phyloP scores from a whole-genome alignment of 2,113 vertebrate species.

The Lasiurus cinereus region DNA sequence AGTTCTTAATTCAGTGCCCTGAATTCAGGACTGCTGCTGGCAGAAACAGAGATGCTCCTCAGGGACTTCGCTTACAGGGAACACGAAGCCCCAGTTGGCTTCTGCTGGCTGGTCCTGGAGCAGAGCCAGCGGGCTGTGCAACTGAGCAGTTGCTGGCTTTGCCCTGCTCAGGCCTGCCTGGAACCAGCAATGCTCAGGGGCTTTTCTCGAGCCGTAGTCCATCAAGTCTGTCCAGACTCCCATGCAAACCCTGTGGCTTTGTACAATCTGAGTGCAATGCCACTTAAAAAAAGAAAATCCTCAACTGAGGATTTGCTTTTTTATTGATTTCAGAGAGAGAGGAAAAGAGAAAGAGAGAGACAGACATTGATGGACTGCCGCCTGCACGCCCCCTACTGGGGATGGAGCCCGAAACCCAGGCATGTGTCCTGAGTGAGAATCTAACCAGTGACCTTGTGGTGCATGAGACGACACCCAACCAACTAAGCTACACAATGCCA shows the following conservation, averaged over 20 bases:
- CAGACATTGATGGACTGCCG: not conserved
- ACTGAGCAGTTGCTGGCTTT: not conserved
- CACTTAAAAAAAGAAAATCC: not conserved
- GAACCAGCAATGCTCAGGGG: not conserved
- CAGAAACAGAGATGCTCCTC: not conserved
- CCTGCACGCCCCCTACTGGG: not conserved
- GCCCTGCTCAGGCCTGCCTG: not conserved
- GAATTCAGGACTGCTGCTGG: not conserved
- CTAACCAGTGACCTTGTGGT: not conserved
- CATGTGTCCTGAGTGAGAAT: not conserved
- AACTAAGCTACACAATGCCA: not conserved
- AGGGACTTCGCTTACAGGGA: not conserved
- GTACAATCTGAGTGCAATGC: not conserved
- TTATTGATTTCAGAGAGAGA: not conserved
- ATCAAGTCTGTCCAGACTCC: not conserved
- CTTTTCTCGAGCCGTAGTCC: not conserved
- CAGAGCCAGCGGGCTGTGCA: not conserved
- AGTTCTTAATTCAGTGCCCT: not conserved
- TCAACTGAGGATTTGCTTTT: not conserved
- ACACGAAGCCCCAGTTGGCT: not conserved
- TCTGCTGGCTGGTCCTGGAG: not conserved
- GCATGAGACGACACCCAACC: not conserved
- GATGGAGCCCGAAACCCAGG: not conserved
- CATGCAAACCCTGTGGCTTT: not conserved
- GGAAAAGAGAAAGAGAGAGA: not conserved